phyloP scores from a whole-genome alignment of 2,888 invertebrate genomes.

The Artemia sinica region DNA sequence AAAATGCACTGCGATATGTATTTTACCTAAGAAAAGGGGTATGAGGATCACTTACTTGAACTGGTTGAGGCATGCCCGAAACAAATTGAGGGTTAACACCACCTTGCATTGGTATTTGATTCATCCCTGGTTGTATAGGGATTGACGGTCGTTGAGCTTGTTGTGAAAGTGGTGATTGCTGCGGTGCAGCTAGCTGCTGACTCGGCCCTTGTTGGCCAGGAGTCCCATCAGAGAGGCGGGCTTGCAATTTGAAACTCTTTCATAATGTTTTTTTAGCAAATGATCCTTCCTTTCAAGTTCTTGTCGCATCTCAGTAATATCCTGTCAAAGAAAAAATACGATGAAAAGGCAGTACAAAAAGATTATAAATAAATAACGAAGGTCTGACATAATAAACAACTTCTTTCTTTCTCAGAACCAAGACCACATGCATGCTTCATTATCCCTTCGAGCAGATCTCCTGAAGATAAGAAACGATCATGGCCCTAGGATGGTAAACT shows the following conservation, averaged over 20 bases:
- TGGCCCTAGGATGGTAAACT: too few species aligned
- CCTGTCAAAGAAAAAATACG: constrained; percentile 33
- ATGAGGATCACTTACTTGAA: background rate
- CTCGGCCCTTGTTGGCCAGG: constrained; percentile 10
- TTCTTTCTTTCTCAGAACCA: too few species aligned
- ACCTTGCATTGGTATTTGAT: background rate
- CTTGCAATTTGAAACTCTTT: constrained; percentile 78
- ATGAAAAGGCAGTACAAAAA: too few species aligned
- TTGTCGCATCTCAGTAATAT: constrained; percentile 62
- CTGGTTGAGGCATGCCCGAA: background rate
- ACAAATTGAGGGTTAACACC: constrained; percentile 8
- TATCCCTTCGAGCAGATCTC: too few species aligned
- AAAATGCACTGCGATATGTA: too few species aligned
- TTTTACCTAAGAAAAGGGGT: too few species aligned
- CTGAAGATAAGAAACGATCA: too few species aligned
- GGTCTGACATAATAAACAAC: too few species aligned
- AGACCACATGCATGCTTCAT: too few species aligned
- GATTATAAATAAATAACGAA: too few species aligned
- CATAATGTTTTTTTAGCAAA: constrained; percentile 66
- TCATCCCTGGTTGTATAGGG: constrained; percentile 2
- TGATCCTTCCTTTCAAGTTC: constrained; percentile 80
- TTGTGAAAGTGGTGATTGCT: constrained; percentile 6
- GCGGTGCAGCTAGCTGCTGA: constrained; percentile 4
- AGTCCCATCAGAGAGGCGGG: constrained; percentile 57
- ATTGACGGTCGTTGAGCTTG: constrained; percentile 3